Evolutionary conservation across 2,888 invertebrate species (phyloP), one percentile per base, ranked within the genome.

Genomic region (Phyto melanocephala): DNA sequence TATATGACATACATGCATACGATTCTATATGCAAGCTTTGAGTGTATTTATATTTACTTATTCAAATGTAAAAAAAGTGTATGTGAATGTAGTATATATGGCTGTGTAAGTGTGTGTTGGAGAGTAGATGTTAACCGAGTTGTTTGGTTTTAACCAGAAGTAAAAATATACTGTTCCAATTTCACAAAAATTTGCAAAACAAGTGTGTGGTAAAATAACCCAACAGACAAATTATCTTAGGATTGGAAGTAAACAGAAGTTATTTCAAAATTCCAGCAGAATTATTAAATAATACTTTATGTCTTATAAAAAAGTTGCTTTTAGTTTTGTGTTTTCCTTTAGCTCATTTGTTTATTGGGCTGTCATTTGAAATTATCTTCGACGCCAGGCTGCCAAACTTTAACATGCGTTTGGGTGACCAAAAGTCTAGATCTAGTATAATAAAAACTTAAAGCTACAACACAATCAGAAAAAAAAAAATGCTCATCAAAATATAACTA

Each of bases 371-470:
- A 58, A 78, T 75, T 71, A 71, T 10, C 45, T 50, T 20, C 52
- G 81, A 72, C 80, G 77, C 74, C 75, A 80, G 45, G 42, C 24
- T 75, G 79, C 58, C 79, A 80, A 45, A 70, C 42, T 33, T 62
- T 68, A 40, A 40, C 45, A 71, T 65, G 70, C 42, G 42, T 65
- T 75, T 65, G 70, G 81, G 81, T 74, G 81, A 75, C 78, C 42
- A 13, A 50, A 79, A 79, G 81, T 82, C 81, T 82, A 33, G 35
- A 60, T 42, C 13, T 45, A 79, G 20, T 22, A 54, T 22, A 58
- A 82, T 82, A 79, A 82, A 77, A 75, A 42, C 58, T 65, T 65
- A 20, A 54, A 35, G 33, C 22, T 52, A n/a, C 28, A 67, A 54
- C 11, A 72, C 22, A 71, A 60, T 67, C 76, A 70, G 28, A 28